phyloP scores from a whole-genome alignment of 1,140 invertebrate species.

The Neodiprion fabricii region DNA sequence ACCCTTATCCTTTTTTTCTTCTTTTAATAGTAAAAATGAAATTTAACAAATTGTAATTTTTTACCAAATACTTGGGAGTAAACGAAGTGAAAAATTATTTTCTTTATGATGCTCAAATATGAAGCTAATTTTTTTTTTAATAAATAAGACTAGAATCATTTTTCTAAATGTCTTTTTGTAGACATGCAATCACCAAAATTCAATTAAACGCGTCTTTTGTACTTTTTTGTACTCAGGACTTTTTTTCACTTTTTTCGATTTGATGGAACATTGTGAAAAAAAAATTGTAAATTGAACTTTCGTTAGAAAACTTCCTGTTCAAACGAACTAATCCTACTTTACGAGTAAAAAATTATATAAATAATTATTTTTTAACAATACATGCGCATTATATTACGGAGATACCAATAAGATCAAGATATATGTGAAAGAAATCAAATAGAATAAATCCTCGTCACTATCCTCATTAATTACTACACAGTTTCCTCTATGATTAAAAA shows the following conservation, averaged over 20 bases:
- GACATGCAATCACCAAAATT: conserved; percentile 21
- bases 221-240: conserved; percentile 13
- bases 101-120: neutral
- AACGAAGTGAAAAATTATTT: neutral
- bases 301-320: neutral
- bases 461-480: no score
- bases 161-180: conserved; percentile 17
- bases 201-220: conserved; percentile 20
- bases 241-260: neutral
- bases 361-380: conserved; percentile 2
- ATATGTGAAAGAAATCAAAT: neutral
- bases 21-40: no score
- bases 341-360: neutral
- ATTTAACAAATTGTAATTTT: no score
- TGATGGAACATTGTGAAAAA: conserved; percentile 1
- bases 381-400: neutral
- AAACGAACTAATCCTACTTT: neutral
- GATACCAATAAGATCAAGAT: conserved; percentile 1
- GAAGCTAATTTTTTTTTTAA: neutral
- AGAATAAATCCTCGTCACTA: no score
- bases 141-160: conserved; percentile 5
- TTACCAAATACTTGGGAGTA: no score
- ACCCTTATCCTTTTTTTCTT: no score
- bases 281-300: neutral
- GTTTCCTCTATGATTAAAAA: no score